Percentiles rank a stretch among this genome's conserved stretches.
Evolutionary conservation across 2,888 invertebrate genomes (phyloP).

Genomic region (Microplitis manilae): DNA sequence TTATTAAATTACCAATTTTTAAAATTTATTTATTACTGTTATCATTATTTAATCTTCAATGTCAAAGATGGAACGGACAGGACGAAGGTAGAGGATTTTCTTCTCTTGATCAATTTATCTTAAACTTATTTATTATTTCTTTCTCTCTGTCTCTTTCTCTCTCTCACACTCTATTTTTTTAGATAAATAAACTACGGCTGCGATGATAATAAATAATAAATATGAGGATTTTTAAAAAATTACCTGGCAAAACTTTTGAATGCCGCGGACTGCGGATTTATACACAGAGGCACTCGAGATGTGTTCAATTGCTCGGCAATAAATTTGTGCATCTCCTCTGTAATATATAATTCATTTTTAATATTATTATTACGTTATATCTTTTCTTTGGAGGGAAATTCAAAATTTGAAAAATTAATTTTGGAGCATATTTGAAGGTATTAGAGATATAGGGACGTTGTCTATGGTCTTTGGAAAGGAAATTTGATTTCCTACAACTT

Average conservation of each 20-base stretch:
- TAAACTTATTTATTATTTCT: conserved; percentile 15
- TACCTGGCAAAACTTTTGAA: conserved; percentile 99
- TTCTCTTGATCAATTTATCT: background rate
- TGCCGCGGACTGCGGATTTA: conserved; percentile 99
- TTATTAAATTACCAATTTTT: too few relatives aligned
- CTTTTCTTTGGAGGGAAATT: background rate
- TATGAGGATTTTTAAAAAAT: conserved; percentile 60
- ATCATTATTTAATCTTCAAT: background rate
- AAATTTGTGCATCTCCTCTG: conserved; percentile 99
- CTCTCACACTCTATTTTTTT: background rate
- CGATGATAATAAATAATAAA: background rate
- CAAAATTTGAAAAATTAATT: too few relatives aligned
- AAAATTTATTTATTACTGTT: background rate
- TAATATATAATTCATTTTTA: conserved; percentile 65
- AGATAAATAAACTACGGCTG: background rate
- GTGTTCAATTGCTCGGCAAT: conserved; percentile 97
- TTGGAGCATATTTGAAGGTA: too few relatives aligned
- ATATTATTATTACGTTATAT: conserved; percentile 2
- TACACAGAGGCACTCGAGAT: conserved; percentile 97
- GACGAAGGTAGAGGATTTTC: conserved; percentile 1
- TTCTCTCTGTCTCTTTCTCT: conserved; percentile 4
- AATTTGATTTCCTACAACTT: too few relatives aligned
- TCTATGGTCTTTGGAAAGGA: too few relatives aligned
- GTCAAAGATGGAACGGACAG: background rate
- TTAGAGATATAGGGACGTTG: too few relatives aligned